Percentiles rank a stretch among this genome's conserved stretches.
Evolutionary conservation across 2,113 vertebrate species (phyloP).

Genomic region (Limanda limanda): DNA sequence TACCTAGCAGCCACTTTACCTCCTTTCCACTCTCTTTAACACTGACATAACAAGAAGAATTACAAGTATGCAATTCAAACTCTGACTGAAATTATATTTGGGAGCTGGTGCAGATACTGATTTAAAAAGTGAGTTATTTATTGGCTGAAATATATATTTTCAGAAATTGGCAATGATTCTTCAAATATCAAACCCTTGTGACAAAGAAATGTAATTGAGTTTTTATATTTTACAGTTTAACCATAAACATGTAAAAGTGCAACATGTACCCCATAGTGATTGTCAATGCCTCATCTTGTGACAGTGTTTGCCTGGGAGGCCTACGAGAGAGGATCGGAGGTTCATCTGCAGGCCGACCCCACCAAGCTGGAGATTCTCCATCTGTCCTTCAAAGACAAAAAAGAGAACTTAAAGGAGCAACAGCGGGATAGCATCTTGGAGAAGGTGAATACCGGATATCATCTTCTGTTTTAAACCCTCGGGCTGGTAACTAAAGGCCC

Average conservation of each 20-base stretch:
- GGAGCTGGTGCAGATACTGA: too few species aligned
- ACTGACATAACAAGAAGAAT: neutral
- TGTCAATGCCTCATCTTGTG: conserved; percentile 1
- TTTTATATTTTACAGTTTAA: neutral
- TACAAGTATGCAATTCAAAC: neutral
- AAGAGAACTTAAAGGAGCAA: conserved; percentile 95
- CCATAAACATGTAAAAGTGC: neutral
- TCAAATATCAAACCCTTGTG: too few species aligned
- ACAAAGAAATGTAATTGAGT: too few species aligned
- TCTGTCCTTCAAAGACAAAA: conserved; percentile 97
- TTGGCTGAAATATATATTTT: neutral
- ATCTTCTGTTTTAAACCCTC: neutral
- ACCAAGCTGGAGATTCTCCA: conserved; percentile 96
- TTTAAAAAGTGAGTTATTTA: conserved; percentile 63
- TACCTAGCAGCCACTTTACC: neutral
- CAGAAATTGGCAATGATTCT: too few species aligned
- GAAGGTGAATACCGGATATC: conserved; percentile 81
- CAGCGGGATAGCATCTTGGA: conserved; percentile 96
- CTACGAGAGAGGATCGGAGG: conserved; percentile 97
- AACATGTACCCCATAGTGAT: neutral
- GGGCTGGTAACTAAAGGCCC: neutral
- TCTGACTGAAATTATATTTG: too few species aligned
- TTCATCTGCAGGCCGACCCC: conserved; percentile 97
- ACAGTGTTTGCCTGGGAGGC: conserved; percentile 99
- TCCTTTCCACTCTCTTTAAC: neutral